phyloP scores from a whole-genome alignment of 1,140 invertebrate genomes.

The Procambarus clarkii region DNA sequence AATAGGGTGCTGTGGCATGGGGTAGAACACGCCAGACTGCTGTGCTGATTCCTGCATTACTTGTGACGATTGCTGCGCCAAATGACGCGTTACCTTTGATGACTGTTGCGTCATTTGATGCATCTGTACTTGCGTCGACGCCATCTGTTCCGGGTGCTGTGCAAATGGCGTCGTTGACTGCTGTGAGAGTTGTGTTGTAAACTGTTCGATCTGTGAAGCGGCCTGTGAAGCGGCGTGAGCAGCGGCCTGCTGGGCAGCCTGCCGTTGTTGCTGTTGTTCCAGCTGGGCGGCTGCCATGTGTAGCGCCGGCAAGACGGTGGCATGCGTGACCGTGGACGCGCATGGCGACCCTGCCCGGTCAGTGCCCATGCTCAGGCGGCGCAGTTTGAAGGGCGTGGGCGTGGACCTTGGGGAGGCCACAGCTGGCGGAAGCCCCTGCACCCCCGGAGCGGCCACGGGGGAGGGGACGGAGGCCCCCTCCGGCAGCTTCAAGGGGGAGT shows the following conservation, averaged over 20 bases:
- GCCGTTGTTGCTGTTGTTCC: conserved; percentile 48
- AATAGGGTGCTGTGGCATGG: conserved; percentile 51
- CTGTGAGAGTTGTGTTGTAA: conserved; percentile 16
- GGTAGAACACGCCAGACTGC: conserved; percentile 60
- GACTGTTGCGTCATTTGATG: not conserved
- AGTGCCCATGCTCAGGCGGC: conserved; percentile 53
- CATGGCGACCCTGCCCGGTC: conserved; percentile 41
- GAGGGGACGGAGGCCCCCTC: conserved; percentile 38
- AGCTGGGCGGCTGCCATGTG: conserved; percentile 38
- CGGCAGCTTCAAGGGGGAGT: conserved; percentile 59
- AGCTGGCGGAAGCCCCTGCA: conserved; percentile 57
- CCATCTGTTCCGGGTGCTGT: not conserved
- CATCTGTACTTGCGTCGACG: not conserved
- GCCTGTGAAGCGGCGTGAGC: conserved; percentile 7
- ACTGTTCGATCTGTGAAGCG: conserved; percentile 36
- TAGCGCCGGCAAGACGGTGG: conserved; percentile 44
- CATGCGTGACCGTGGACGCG: conserved; percentile 9
- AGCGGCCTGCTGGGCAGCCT: conserved; percentile 24
- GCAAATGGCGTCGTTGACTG: not conserved
- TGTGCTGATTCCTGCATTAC: conserved; percentile 3
- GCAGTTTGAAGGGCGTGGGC: conserved; percentile 67
- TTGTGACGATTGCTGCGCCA: not conserved
- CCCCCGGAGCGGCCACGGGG: conserved; percentile 58
- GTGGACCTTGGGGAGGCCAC: conserved; percentile 59
- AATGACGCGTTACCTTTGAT: no score